Evolutionary conservation across 2,888 invertebrate genomes (phyloP).

Genomic region (Isoperla grammatica): DNA sequence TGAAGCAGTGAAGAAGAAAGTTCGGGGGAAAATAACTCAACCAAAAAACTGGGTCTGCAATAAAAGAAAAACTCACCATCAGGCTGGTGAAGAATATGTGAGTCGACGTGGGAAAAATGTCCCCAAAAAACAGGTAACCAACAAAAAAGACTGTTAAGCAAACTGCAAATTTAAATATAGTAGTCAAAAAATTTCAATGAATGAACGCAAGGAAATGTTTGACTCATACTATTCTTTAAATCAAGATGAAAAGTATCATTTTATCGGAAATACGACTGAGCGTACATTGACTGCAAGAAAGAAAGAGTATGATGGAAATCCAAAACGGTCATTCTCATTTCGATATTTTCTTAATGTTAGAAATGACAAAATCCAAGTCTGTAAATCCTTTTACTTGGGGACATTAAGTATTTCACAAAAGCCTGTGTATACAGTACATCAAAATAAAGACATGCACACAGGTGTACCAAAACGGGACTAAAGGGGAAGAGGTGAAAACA

Average conservation of each 20-base stretch:
- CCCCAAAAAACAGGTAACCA: conserved; percentile 1
- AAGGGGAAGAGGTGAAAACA: too few relatives aligned
- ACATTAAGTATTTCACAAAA: conserved; percentile 25
- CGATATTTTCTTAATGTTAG: conserved; percentile 23
- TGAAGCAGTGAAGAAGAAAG: too few relatives aligned
- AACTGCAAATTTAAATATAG: conserved; percentile 18
- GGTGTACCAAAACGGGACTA: too few relatives aligned
- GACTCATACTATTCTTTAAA: too few relatives aligned
- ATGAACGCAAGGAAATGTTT: background rate
- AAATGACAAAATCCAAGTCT: conserved; percentile 19
- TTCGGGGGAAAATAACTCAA: too few relatives aligned
- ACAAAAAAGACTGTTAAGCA: conserved; percentile 19
- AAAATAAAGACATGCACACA: conserved; percentile 7
- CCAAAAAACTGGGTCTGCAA: conserved; percentile 1
- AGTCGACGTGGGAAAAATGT: conserved; percentile 16
- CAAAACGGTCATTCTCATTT: conserved; percentile 22
- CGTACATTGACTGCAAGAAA: background rate
- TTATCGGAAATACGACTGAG: too few relatives aligned
- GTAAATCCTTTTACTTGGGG: conserved; percentile 23
- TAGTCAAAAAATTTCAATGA: conserved; percentile 11
- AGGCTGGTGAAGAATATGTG: conserved; percentile 15
- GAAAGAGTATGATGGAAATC: conserved; percentile 8
- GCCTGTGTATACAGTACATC: conserved; percentile 21
- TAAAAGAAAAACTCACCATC: conserved; percentile 2
- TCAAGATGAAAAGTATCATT: too few relatives aligned